Evolutionary conservation across 35 echinoderm and acorn worm species (phyloP).

Genomic region (Lytechinus pictus): DNA sequence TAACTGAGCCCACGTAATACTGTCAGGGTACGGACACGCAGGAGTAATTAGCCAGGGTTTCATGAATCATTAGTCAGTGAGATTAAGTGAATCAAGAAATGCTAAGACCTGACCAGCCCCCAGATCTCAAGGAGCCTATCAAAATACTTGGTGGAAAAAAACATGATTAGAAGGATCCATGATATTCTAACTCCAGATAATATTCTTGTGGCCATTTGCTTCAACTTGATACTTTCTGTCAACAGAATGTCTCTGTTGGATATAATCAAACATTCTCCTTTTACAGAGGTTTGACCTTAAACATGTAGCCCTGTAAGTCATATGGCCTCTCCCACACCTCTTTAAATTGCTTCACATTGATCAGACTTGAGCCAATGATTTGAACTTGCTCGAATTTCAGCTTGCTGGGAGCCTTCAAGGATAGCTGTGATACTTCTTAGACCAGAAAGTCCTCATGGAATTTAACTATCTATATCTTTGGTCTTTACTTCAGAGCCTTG

Average conservation of each 20-base stretch:
- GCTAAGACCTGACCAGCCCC: not conserved
- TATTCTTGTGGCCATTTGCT: not conserved
- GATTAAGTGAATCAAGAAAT: not conserved
- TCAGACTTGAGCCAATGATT: not conserved
- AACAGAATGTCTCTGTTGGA: not conserved
- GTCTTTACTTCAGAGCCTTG: not conserved
- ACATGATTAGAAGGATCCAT: not conserved
- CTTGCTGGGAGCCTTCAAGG: not conserved
- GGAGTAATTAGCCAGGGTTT: not conserved
- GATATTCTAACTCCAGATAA: not conserved
- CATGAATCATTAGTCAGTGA: not conserved
- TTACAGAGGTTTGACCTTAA: not conserved
- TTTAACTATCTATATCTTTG: not conserved
- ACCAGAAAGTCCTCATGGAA: not conserved
- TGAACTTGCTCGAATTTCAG: not conserved
- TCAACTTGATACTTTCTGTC: conserved; percentile 4
- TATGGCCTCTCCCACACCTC: not conserved
- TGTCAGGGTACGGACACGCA: not conserved
- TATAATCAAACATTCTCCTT: not conserved
- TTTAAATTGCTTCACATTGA: not conserved
- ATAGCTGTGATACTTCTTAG: not conserved
- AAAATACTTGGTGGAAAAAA: not conserved
- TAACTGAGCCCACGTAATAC: not conserved
- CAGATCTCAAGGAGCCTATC: not conserved
- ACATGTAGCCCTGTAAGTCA: not conserved